Base-by-base conservation (phyloP, 2,888 invertebrate genomes). In the Nymphalis polychloros region DNA sequence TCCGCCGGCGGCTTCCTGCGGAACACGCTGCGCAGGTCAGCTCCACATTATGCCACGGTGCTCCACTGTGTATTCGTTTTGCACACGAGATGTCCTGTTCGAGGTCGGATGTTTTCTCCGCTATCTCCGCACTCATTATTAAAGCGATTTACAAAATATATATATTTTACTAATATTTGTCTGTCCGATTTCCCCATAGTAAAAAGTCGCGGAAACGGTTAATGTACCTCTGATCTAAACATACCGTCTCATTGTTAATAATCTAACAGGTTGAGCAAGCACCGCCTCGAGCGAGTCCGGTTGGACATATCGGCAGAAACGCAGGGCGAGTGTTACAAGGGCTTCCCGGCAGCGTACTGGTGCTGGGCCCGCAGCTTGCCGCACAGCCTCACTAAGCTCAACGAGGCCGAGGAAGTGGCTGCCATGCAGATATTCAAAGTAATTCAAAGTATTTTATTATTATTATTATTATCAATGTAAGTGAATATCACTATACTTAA, bases 361-460 rank as follows among this genome's bases (percentile, higher is more conserved):
- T 96, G 97, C 53, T 98, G 98, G 90, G 96, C 96, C 79, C 95
- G 97, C 74, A 94, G 95, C 71, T 89, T 98, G 67, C 94, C 96
- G 2, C 97, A 98, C 87, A 96, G 97, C 78, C 94, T 98, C 70
- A 96, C 96, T 67, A 95, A 96, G 78, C 93, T 98, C 71, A 95
- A 96, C 63, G 98, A 98, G 86, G 95, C 96, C 2, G 97, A 98
- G 78, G 96, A 98, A 81, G 96, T 97, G 75, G 94, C 96, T 17
- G 96, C 97, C 81, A 89, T 97, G 77, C 97, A 97, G 88, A 96
- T 98, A 80, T 98, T 98, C 85, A 97, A 97, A 87, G 92, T 91
- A 73, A 1, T 7, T 19, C 49, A 35, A 53, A 47, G 48, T 19
- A 6, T 23, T 59, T 16, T 48, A 48, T 48, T 48, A 23, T 48